Base-by-base conservation (phyloP, 2,888 invertebrate genomes). In the Trichopoda pennipes region DNA sequence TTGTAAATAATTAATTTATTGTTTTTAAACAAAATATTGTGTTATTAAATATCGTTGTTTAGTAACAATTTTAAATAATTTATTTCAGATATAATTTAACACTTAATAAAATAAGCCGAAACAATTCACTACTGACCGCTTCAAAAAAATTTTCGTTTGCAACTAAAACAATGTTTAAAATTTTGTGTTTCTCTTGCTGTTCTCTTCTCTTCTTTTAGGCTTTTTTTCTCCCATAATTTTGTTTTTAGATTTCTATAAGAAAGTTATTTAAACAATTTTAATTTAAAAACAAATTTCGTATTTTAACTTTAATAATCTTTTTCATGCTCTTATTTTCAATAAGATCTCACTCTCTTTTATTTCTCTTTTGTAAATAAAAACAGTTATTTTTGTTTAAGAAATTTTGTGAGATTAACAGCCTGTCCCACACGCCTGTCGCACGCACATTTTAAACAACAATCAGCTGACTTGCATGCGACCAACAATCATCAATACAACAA, bases 101-200 rank as follows among this genome's bases (percentile, higher is more conserved):
- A 53, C 73, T 49, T 73, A 16, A 68, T 32, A 68, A 76, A 63
- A 70, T 63, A 77, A 70, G 63, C 77, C 70, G 77, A 70, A 70
- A 32, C 16, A 56, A 38, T 64, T 42, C 35, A 42, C 47, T n/a
- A 16, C n/a, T 49, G 49, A 63, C 77, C 56, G 77, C 38, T 70
- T 56, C 42, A 47, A 10, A 8, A 47, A 73, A 80, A 61, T 66
- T 66, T 76, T 61, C 16, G 56, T 64, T 60, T 64, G 21, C 63
- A 74, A 80, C 66, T 68, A 55, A 66, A 76, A 53, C 42, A 58
- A 21, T 63, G 58, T 23, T 32, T 17, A 32, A 28, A 12, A 35
- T 17, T 47, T 21, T 28, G 0, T 44, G 12, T 61, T 51, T 51
- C 49, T 35, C 4, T 44, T n/a, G 14, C 61, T 16, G 3, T 19